Evolutionary conservation across 2,113 vertebrate genomes (phyloP).

Genomic region (Hylia prasina): DNA sequence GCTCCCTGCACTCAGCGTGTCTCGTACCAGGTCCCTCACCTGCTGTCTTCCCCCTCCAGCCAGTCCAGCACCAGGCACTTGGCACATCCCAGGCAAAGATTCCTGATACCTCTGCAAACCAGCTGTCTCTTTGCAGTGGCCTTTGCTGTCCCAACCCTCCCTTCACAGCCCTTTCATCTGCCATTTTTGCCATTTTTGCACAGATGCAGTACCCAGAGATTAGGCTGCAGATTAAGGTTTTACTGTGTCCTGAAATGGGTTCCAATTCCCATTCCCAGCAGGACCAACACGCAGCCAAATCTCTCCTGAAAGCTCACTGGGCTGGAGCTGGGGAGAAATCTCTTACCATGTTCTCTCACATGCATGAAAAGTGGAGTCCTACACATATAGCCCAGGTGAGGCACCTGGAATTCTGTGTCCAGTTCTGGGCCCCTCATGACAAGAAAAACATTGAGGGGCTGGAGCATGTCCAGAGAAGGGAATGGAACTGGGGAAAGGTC

Average conservation of each 20-base stretch:
- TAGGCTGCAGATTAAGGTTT: constrained; percentile 48
- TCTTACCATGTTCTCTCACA: background rate
- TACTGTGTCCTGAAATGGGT: constrained; percentile 5
- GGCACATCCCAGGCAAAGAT: background rate
- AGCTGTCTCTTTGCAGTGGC: background rate
- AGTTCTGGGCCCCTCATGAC: background rate
- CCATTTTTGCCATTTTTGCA: background rate
- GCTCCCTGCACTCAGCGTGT: background rate
- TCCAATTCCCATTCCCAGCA: background rate
- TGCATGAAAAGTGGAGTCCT: background rate
- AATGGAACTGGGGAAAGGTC: background rate
- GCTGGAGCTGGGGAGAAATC: background rate
- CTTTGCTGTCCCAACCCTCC: background rate
- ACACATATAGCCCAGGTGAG: background rate
- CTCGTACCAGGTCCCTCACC: background rate
- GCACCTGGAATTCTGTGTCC: background rate
- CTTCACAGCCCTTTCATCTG: background rate
- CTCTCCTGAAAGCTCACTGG: background rate
- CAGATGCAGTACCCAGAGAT: constrained; percentile 27
- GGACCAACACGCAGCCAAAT: background rate
- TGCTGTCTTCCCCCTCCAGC: background rate
- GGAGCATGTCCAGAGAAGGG: background rate
- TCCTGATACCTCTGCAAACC: background rate
- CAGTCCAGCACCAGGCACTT: background rate
- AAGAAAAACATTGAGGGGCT: background rate